A percentile compares a stretch with the other conserved stretches of the same genome.
These are phyloP conservation scores for Diplazon laetatorius DNA, from an alignment of 2,888 invertebrate genomes.

Conservation along the genomic window DNA sequence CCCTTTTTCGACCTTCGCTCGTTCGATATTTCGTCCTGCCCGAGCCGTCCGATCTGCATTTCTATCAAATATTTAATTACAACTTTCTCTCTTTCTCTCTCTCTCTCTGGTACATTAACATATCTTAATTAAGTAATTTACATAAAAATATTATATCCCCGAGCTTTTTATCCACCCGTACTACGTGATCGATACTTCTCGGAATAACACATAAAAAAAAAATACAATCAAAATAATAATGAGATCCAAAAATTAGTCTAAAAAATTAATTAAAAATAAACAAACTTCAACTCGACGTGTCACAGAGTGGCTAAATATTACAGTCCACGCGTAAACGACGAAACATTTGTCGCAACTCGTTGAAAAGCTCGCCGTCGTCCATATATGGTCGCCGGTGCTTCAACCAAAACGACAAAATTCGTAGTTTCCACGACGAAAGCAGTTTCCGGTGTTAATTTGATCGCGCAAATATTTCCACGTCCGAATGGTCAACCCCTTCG, in stretches of 20 bases:
- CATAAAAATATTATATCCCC: constrained; percentile 49
- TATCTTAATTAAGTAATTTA: constrained; percentile 60
- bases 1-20: constrained; percentile 40
- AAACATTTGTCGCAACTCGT: neutral
- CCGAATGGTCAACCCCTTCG: constrained; percentile 12
- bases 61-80: constrained; percentile 62
- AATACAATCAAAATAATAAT: no score
- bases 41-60: constrained; percentile 22
- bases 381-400: neutral
- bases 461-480: constrained; percentile 16
- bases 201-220: no score
- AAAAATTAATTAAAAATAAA: no score
- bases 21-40: constrained; percentile 41
- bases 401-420: no score
- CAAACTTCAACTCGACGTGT: no score
- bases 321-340: no score
- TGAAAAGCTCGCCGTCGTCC: neutral
- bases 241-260: no score
- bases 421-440: neutral
- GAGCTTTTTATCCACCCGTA: constrained; percentile 22
- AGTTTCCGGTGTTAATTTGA: neutral
- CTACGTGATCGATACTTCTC: constrained; percentile 26
- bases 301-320: neutral
- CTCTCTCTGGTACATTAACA: constrained; percentile 54
- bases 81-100: no score